phyloP scores from a whole-genome alignment of 1,140 invertebrate species.

The Tyrophagus putrescentiae region DNA sequence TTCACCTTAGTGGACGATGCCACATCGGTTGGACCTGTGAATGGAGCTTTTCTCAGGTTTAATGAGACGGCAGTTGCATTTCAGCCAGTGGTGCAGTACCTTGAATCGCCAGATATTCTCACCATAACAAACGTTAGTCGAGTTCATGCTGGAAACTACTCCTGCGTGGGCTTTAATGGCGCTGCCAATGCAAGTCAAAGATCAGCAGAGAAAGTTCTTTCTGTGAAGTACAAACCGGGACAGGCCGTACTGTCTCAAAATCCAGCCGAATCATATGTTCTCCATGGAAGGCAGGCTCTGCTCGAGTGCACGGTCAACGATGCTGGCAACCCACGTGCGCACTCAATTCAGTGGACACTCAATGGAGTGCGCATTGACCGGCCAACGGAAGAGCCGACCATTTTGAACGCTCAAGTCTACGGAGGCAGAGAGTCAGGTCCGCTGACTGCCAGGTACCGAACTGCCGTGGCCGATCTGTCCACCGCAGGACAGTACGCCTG shows the following conservation, averaged over 20 bases:
- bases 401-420: too few species aligned
- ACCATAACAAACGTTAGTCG: slow-evolving; percentile 24
- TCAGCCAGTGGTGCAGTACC: background rate
- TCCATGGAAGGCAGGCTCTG: slow-evolving; percentile 56
- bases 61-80: background rate
- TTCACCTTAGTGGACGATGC: slow-evolving; percentile 6
- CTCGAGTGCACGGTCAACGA: slow-evolving; percentile 65
- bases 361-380: slow-evolving; percentile 13
- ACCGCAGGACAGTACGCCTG: slow-evolving; percentile 73
- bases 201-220: slow-evolving; percentile 22
- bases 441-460: slow-evolving; percentile 11
- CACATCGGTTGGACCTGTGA: slow-evolving; percentile 4
- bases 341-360: slow-evolving; percentile 26
- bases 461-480: slow-evolving; percentile 38
- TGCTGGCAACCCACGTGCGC: slow-evolving; percentile 56
- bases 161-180: slow-evolving; percentile 27
- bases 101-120: background rate
- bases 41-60: slow-evolving; percentile 18
- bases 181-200: slow-evolving; percentile 24
- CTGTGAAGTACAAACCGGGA: slow-evolving; percentile 48
- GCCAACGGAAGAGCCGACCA: background rate
- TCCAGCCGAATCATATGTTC: slow-evolving; percentile 22
- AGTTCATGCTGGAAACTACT: slow-evolving; percentile 26
- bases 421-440: background rate
- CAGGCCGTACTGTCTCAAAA: slow-evolving; percentile 16